phyloP scores from a whole-genome alignment of 2,113 vertebrate genomes.

The Peromyscus maniculatus region DNA sequence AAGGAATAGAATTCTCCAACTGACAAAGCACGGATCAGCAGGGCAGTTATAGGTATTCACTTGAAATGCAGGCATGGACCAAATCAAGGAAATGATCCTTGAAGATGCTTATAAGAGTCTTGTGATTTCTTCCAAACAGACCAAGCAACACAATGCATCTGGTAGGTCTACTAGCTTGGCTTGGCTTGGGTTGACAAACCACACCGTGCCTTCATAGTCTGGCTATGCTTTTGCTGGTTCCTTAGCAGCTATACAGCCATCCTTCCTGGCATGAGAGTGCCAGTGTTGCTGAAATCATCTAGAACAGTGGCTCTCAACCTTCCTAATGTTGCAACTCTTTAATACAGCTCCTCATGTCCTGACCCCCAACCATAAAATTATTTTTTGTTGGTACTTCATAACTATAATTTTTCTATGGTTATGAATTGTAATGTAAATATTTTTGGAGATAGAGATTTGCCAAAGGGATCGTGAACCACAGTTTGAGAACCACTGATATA shows the following conservation, averaged over 20 bases:
- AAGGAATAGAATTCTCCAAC: neutral
- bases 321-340: neutral
- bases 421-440: too few relatives aligned
- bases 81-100: neutral
- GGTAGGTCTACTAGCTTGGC: too few relatives aligned
- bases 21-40: neutral
- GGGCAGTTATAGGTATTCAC: neutral
- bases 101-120: neutral
- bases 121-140: neutral
- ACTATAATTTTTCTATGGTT: too few relatives aligned
- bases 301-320: neutral
- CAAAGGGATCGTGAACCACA: too few relatives aligned
- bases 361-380: too few relatives aligned
- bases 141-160: too few relatives aligned
- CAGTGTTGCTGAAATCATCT: neutral
- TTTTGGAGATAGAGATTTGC: too few relatives aligned
- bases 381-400: too few relatives aligned
- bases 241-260: neutral
- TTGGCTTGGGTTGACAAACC: neutral
- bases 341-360: too few relatives aligned
- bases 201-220: neutral
- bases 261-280: rapidly evolving
- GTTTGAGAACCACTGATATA: too few relatives aligned
- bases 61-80: neutral
- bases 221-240: neutral